Evolutionary conservation across 2,113 vertebrate genomes (phyloP), one percentile per base, ranked within the genome.

Genomic region (Gobio gobio): DNA sequence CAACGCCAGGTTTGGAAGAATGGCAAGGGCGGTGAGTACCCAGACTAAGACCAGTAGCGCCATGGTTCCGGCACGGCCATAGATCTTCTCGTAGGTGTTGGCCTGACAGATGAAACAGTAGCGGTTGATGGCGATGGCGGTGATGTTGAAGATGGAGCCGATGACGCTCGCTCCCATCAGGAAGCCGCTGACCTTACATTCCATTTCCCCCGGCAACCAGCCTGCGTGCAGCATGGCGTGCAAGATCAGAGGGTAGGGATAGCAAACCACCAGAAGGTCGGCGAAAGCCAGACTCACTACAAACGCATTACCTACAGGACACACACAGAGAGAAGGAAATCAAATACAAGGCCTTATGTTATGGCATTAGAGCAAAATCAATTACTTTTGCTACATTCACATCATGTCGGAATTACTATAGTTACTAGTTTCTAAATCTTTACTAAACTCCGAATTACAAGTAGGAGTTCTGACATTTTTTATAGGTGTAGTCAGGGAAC

Each of bases 141-240:
- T 94, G 91, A 96, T 96, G 92, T 94, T 96, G 92, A 96, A 97
- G 91, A 97, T 94, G 0, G 96, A 97, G 64, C 95, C 94, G 13
- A 95, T 95, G 59, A 96, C 94, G 0, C 95, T 96, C 8, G 96
- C 90, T 2, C 96, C 96, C 95, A 96, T 96, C 88, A 96, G 93
- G 79, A 96, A 96, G 84, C 95, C 94, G 0, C 96, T 96, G 0
- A 93, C 94, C 93, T 95, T 96, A 68, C 96, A 96, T 75, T 96
- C 95, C 0, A 29, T 92, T 70, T 96, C 93, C 9, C 94, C 94
- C 64, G 96, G 75, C 0, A 91, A 92, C 96, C 96, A 96, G 89
- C 95, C 94, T 0, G 95, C 93, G 40, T 90, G 92, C 92, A 96
- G 94, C 90, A 96, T 95, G 75, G 95, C 95, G 43, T 93, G 85